Evolutionary conservation across 2,113 vertebrate species (phyloP).

Genomic region (Ciconia maguari): DNA sequence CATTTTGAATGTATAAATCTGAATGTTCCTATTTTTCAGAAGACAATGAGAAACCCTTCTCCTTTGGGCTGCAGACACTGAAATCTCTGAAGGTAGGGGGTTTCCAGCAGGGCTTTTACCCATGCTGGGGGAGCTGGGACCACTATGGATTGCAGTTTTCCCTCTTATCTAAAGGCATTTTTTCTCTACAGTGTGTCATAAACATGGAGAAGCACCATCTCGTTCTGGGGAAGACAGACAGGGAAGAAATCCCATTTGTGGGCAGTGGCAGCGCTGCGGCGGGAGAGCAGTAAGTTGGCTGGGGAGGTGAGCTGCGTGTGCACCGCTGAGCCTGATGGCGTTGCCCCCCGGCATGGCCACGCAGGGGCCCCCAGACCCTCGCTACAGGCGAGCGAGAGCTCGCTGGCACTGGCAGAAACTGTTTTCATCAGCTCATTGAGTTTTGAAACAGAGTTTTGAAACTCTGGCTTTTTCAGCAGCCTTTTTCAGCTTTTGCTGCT

Average conservation of each 20-base stretch:
- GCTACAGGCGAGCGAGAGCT: not conserved
- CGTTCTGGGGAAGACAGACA: conserved; percentile 78
- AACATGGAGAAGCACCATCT: conserved; percentile 86
- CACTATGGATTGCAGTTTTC: not conserved
- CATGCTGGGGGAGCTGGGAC: not conserved
- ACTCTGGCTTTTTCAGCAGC: not conserved
- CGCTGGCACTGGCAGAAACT: not conserved
- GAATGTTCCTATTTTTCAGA: conserved; percentile 70
- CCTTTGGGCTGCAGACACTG: conserved; percentile 84
- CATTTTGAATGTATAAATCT: not conserved
- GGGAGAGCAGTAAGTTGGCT: conserved; percentile 73
- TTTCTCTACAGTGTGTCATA: conserved; percentile 81
- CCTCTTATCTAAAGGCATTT: not conserved
- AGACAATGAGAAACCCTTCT: conserved; percentile 77
- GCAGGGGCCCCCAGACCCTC: not conserved
- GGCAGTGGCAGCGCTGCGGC: conserved; percentile 16
- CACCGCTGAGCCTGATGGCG: not conserved
- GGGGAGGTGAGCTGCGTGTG: not conserved
- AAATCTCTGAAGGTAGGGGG: conserved; percentile 83
- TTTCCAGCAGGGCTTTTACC: not conserved
- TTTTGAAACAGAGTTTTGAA: not conserved
- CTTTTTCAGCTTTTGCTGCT: not conserved
- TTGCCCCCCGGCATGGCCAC: fast-evolving
- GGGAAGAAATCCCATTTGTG: conserved; percentile 82
- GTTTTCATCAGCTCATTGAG: not conserved